These are phyloP conservation scores for Hypolimnas misippus DNA, from an alignment of 2,888 invertebrate genomes.

Conservation along the genomic window DNA sequence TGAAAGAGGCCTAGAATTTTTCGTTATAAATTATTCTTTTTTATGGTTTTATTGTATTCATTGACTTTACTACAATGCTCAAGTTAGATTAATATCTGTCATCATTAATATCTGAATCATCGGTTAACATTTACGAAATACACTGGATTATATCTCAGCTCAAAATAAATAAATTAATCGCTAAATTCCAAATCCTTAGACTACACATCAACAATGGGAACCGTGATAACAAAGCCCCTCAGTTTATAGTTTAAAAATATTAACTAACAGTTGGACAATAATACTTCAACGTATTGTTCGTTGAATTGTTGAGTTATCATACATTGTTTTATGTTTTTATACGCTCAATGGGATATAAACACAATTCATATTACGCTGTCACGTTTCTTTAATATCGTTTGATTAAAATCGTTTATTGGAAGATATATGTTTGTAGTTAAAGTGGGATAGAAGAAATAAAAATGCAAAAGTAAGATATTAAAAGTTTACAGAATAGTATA, in stretches of 20 bases:
- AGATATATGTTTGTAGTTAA: too few relatives aligned
- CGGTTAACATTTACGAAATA: too few relatives aligned
- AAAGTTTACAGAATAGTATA: too few relatives aligned
- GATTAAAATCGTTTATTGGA: conserved; percentile 1
- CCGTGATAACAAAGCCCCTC: conserved; percentile 62
- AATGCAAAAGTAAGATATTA: too few relatives aligned
- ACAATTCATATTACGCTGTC: neutral
- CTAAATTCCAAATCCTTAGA: conserved; percentile 39
- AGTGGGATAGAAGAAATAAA: too few relatives aligned
- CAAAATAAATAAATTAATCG: conserved; percentile 13
- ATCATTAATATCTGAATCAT: too few relatives aligned
- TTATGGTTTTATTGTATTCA: too few relatives aligned
- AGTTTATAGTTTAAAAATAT: conserved; percentile 66
- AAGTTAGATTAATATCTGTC: too few relatives aligned
- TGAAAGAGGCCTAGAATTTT: too few relatives aligned
- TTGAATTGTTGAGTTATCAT: conserved; percentile 46
- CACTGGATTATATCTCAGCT: too few relatives aligned
- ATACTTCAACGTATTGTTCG: conserved; percentile 56
- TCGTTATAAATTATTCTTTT: too few relatives aligned
- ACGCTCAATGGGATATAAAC: neutral
- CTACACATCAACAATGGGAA: conserved; percentile 52
- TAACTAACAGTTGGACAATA: conserved; percentile 63
- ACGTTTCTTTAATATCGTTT: neutral
- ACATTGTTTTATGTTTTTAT: conserved; percentile 26
- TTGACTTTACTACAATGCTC: too few relatives aligned